A percentile compares a stretch with the other conserved stretches of the same genome.
Evolutionary conservation across 2,888 invertebrate species (phyloP).

Genomic region (Rhagonycha lutea): DNA sequence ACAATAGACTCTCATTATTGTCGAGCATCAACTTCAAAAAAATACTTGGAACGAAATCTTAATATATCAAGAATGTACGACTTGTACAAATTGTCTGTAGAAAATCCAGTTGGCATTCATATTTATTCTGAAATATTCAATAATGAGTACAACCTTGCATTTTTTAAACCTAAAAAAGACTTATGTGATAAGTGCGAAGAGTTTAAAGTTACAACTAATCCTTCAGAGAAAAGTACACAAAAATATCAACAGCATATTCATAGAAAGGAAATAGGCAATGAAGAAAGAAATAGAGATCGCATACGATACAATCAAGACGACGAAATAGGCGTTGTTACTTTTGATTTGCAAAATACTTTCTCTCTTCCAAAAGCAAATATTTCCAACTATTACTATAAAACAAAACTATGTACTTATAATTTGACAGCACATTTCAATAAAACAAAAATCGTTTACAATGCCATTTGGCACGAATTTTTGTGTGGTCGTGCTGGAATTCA

Average conservation of each 20-base stretch:
- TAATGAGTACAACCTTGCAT: conserved; percentile 5
- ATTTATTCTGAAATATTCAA: conserved; percentile 15
- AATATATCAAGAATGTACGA: conserved; percentile 13
- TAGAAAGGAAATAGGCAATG: neutral
- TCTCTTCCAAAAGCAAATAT: conserved; percentile 8
- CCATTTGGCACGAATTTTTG: conserved; percentile 20
- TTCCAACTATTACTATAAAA: conserved; percentile 15
- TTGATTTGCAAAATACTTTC: conserved; percentile 24
- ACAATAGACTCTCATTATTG: conserved; percentile 16
- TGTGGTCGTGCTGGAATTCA: conserved; percentile 17
- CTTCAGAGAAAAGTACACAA: neutral
- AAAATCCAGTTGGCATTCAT: no score
- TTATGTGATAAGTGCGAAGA: conserved; percentile 13
- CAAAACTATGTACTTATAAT: conserved; percentile 13
- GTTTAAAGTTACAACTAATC: neutral
- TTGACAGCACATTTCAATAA: conserved; percentile 12
- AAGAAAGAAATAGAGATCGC: neutral
- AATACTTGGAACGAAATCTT: conserved; percentile 21
- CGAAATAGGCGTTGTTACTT: conserved; percentile 7
- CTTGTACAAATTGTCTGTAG: conserved; percentile 1
- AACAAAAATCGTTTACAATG: conserved; percentile 12
- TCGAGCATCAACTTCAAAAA: conserved; percentile 10
- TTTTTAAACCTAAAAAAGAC: conserved; percentile 19
- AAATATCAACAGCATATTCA: neutral
- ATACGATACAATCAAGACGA: neutral